A percentile compares a stretch with the other conserved stretches of the same genome.
Evolutionary conservation across 2,888 invertebrate species (phyloP).

Genomic region (Apodemia duryi): DNA sequence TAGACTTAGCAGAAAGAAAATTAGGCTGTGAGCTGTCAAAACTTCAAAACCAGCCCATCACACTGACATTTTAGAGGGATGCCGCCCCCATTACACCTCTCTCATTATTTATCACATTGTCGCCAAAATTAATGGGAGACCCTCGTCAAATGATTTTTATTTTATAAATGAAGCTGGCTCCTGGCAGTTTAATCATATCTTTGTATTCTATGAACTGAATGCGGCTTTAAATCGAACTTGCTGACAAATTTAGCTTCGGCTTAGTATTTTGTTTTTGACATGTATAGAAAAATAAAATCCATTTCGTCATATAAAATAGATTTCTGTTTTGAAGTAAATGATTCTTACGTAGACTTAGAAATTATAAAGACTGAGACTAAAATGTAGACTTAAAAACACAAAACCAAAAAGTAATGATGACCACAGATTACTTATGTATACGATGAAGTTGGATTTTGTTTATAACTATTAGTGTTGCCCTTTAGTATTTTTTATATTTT

Average conservation of each 20-base stretch:
- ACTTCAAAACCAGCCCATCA: slow-evolving; percentile 72
- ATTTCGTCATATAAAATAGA: background rate
- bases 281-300: background rate
- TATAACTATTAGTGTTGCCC: too few relatives aligned
- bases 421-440: too few relatives aligned
- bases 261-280: background rate
- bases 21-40: slow-evolving; percentile 75
- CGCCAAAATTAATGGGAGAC: slow-evolving; percentile 74
- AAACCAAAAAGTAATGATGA: background rate
- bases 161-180: slow-evolving; percentile 67
- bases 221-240: slow-evolving; percentile 15
- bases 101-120: slow-evolving; percentile 80
- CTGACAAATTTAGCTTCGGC: background rate
- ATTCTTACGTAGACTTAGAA: background rate
- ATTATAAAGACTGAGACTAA: background rate
- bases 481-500: too few relatives aligned
- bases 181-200: slow-evolving; percentile 77
- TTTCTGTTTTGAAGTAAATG: background rate
- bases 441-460: too few relatives aligned
- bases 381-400: too few relatives aligned
- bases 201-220: slow-evolving; percentile 40
- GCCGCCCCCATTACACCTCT: slow-evolving; percentile 72
- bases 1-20: slow-evolving; percentile 62
- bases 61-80: slow-evolving; percentile 51
- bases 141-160: slow-evolving; percentile 78